These are phyloP conservation scores for Lasiurus cinereus DNA, from an alignment of 2,113 vertebrate species.

Conservation along the genomic window DNA sequence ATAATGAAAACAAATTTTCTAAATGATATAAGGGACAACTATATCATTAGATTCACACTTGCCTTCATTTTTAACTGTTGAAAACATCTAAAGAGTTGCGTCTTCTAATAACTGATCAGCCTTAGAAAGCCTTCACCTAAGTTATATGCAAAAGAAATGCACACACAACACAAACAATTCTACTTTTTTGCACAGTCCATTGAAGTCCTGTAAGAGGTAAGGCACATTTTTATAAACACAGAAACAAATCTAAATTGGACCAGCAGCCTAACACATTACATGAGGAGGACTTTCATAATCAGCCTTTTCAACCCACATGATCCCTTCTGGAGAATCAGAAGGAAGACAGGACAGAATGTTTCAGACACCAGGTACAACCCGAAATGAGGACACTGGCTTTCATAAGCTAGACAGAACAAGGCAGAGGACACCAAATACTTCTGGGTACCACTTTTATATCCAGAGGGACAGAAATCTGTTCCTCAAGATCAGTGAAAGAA, in stretches of 20 bases:
- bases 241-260: conserved; percentile 10
- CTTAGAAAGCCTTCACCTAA: not conserved
- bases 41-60: not conserved
- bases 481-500: not conserved
- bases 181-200: not conserved
- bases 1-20: not conserved
- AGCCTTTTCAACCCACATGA: not conserved
- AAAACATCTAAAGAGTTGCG: not conserved
- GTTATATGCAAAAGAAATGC: not conserved
- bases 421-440: not conserved
- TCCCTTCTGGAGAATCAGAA: not conserved
- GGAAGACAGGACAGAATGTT: not conserved
- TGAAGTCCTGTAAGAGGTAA: not conserved
- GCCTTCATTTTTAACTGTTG: not conserved
- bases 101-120: conserved; percentile 7
- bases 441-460: not conserved
- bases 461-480: not conserved
- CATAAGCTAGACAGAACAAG: not conserved
- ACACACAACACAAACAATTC: not conserved
- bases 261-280: not conserved
- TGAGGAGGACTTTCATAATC: not conserved
- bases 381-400: not conserved
- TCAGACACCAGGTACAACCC: not conserved
- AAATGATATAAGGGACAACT: not conserved
- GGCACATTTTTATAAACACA: not conserved